phyloP scores from a whole-genome alignment of 2,113 vertebrate species.

The Lycaon pictus region DNA sequence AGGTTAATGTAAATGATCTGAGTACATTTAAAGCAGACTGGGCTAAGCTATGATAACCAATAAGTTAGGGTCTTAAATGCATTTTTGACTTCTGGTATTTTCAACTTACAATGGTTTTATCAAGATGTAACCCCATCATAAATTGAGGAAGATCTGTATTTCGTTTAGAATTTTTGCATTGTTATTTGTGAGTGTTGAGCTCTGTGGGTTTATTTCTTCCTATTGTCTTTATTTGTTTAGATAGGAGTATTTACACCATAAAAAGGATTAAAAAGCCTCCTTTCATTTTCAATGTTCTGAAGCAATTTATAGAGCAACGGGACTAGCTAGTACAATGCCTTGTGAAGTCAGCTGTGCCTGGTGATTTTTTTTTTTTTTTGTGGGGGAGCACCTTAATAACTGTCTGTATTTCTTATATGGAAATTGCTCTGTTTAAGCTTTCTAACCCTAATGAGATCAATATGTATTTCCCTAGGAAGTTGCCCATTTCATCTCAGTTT shows the following conservation, averaged over 20 bases:
- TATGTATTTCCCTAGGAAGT: not conserved
- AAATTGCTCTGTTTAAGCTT: constrained; percentile 14
- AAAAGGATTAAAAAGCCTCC: not conserved
- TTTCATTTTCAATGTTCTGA: not conserved
- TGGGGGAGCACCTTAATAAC: not conserved
- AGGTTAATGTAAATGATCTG: not conserved
- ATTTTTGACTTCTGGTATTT: not conserved
- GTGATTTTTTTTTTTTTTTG: not conserved
- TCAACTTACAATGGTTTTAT: not conserved
- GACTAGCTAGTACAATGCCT: not conserved
- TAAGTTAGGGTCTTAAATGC: not conserved
- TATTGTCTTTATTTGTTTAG: constrained; percentile 24
- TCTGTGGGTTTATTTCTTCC: not conserved
- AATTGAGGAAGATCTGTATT: not conserved
- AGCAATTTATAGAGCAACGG: not conserved
- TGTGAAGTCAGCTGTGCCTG: not conserved
- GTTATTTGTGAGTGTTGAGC: not conserved
- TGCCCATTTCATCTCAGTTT: not conserved
- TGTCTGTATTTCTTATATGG: not conserved
- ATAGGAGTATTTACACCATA: not conserved
- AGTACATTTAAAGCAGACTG: not conserved
- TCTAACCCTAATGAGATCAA: not conserved
- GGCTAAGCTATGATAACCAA: not conserved
- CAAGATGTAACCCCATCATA: not conserved
- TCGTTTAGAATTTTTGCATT: constrained; percentile 20